A percentile compares a stretch with the other conserved stretches of the same genome.
These are phyloP conservation scores for Andrena praecox DNA, from an alignment of 2,888 invertebrate species.

Conservation along the genomic window DNA sequence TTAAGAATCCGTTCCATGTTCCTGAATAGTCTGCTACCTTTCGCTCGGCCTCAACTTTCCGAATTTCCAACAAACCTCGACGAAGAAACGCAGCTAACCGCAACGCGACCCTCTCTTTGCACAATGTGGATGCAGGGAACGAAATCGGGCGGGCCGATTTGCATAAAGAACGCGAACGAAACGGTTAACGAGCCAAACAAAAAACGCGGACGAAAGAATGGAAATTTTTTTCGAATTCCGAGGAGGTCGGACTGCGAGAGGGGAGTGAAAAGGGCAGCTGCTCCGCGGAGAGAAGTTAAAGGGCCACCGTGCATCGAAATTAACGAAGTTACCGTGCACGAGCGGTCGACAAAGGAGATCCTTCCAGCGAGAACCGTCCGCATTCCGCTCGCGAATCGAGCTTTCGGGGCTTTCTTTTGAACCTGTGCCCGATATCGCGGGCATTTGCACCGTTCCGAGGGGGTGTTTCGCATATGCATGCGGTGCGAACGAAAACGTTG, in stretches of 20 bases:
- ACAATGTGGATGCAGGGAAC: neutral
- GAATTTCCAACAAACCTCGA: neutral
- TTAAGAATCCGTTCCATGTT: too few species aligned
- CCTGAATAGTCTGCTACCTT: too few species aligned
- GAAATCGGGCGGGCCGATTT: neutral
- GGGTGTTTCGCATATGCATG: slow-evolving; percentile 26
- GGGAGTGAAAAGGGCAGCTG: neutral
- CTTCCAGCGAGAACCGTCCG: neutral
- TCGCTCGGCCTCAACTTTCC: neutral
- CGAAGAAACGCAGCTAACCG: neutral
- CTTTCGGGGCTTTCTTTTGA: slow-evolving; percentile 15
- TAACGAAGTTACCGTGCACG: slow-evolving; percentile 30
- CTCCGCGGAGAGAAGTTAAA: neutral
- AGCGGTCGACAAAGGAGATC: neutral
- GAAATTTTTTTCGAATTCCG: slow-evolving; percentile 11
- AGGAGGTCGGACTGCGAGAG: neutral
- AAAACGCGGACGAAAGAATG: neutral
- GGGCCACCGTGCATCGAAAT: slow-evolving; percentile 9
- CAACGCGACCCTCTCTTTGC: neutral
- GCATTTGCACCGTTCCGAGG: neutral
- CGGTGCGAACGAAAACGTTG: slow-evolving; percentile 9
- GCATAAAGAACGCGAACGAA: slow-evolving; percentile 9
- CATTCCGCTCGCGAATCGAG: slow-evolving; percentile 10
- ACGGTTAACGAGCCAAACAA: slow-evolving; percentile 18
- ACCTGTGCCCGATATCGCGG: neutral